Conservation (phyloP, 2,888 invertebrate genomes). For the Neuroscelio doddi region DNA sequence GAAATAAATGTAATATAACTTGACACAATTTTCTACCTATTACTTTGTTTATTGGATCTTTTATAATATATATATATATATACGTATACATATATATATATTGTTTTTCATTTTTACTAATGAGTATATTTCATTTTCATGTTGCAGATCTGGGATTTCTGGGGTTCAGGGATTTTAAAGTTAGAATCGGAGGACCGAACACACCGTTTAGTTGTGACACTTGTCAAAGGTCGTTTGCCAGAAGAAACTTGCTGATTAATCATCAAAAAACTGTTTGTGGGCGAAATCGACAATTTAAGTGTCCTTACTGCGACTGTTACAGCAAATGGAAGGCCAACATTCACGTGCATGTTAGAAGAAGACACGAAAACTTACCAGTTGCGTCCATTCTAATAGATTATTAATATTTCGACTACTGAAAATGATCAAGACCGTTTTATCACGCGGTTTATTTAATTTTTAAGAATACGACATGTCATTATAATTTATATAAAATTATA, state of each 20-base stretch:
- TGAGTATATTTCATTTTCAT: slow-evolving; percentile 16
- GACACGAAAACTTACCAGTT: slow-evolving; percentile 45
- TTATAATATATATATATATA: no score
- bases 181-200: slow-evolving; percentile 13
- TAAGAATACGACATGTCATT: no score
- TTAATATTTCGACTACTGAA: slow-evolving; percentile 8
- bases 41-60: no score
- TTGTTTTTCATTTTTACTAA: background rate
- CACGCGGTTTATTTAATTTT: no score
- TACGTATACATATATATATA: background rate
- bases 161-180: no score
- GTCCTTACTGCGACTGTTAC: slow-evolving; percentile 58
- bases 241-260: slow-evolving; percentile 30
- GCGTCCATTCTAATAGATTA: slow-evolving; percentile 37
- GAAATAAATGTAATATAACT: no score
- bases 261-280: slow-evolving; percentile 32
- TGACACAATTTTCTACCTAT: no score
- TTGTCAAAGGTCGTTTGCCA: slow-evolving; percentile 27
- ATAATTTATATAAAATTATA: background rate
- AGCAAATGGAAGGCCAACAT: slow-evolving; percentile 58
- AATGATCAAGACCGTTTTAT: no score
- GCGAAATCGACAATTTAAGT: slow-evolving; percentile 43
- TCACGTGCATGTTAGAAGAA: slow-evolving; percentile 58
- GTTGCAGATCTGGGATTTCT: slow-evolving; percentile 37
- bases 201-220: slow-evolving; percentile 25